A percentile compares a stretch with the other conserved stretches of the same genome.
Conservation (phyloP, 2,888 invertebrate genomes). For the Lasioglossum zephyrum region DNA sequence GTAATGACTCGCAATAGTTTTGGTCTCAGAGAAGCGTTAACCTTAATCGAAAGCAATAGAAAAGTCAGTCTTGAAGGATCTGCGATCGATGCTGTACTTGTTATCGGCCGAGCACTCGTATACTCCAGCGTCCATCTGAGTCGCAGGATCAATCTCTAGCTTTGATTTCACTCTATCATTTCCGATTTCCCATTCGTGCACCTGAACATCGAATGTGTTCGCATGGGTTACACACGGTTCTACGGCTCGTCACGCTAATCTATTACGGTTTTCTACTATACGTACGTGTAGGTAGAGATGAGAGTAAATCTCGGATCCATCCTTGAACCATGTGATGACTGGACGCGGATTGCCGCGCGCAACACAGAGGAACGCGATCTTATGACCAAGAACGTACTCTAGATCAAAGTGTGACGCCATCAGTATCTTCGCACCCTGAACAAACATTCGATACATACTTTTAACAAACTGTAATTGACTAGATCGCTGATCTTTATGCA, state of each 20-base stretch:
- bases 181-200: conserved; percentile 95
- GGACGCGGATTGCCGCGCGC: conserved; percentile 96
- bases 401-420: conserved; percentile 96
- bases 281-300: conserved; percentile 95
- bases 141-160: conserved; percentile 97
- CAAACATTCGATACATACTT: conserved; percentile 11
- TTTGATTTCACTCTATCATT: conserved; percentile 95
- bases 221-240: conserved; percentile 5
- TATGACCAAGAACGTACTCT: conserved; percentile 97
- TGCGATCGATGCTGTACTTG: conserved; percentile 95
- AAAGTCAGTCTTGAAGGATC: conserved; percentile 97
- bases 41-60: conserved; percentile 93
- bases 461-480: not conserved
- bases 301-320: conserved; percentile 95
- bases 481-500: no score
- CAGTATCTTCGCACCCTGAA: conserved; percentile 94
- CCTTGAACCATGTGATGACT: conserved; percentile 98
- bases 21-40: conserved; percentile 2
- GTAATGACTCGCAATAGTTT: not conserved
- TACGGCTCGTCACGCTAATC: not conserved
- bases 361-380: conserved; percentile 96
- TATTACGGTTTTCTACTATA: conserved; percentile 68
- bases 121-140: conserved; percentile 98
- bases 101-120: conserved; percentile 98
- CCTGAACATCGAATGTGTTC: conserved; percentile 85